Conservation (phyloP, 2,888 invertebrate species). For the Elmis aenea region DNA sequence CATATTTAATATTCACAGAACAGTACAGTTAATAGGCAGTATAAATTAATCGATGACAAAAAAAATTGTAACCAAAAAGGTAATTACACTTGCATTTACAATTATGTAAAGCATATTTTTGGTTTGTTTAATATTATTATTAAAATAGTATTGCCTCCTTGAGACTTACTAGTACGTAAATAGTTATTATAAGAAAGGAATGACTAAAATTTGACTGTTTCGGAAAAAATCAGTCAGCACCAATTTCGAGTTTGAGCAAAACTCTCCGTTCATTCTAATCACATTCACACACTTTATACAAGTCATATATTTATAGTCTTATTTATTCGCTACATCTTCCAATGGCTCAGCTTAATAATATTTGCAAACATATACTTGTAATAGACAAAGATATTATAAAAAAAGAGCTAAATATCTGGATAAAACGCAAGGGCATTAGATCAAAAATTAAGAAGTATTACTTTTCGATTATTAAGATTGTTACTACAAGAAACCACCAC, state of each 20-base stretch:
- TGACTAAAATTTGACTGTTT: constrained; percentile 46
- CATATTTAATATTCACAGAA: too few relatives aligned
- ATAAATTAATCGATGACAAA: too few relatives aligned
- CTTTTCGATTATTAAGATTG: constrained; percentile 20
- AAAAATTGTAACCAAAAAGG: too few relatives aligned
- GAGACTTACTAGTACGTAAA: constrained; percentile 32
- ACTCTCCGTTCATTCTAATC: constrained; percentile 34
- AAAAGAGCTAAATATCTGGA: constrained; percentile 16
- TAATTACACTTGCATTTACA: too few relatives aligned
- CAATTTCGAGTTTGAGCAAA: constrained; percentile 30
- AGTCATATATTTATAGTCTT: constrained; percentile 39
- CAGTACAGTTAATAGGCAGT: too few relatives aligned
- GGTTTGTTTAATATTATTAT: not conserved
- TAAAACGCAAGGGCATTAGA: constrained; percentile 28
- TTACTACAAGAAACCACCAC: constrained; percentile 37
- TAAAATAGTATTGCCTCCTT: constrained; percentile 26
- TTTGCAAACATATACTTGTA: not conserved
- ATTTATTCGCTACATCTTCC: constrained; percentile 42
- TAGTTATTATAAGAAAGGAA: constrained; percentile 30
- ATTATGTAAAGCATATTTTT: constrained; percentile 6
- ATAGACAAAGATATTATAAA: constrained; percentile 15
- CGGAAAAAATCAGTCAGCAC: constrained; percentile 45
- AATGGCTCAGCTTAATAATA: constrained; percentile 40
- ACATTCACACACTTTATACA: constrained; percentile 48
- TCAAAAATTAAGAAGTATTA: constrained; percentile 27